A percentile compares a stretch with the other conserved stretches of the same genome.
Evolutionary conservation across 2,113 vertebrate species (phyloP).

Genomic region (Solenodon paradoxus): DNA sequence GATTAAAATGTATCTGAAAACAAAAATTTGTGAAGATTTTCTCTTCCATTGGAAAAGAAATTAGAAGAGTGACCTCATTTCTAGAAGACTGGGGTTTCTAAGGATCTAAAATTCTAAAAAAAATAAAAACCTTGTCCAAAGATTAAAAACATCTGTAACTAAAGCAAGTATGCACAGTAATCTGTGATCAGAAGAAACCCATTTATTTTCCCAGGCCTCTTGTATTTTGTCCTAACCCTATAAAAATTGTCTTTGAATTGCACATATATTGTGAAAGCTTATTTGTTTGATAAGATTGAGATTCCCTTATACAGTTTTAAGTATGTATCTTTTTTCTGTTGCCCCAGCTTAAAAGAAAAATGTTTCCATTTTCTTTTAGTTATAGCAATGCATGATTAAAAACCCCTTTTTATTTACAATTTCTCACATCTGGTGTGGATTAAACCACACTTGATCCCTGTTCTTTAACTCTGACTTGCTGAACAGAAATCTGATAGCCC

Average conservation of each 20-base stretch:
- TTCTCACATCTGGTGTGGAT: slow-evolving; percentile 27
- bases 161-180: neutral
- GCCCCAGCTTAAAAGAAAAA: neutral
- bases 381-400: neutral
- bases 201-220: neutral
- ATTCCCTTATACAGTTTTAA: neutral
- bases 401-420: neutral
- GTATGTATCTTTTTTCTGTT: neutral
- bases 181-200: neutral
- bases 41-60: neutral
- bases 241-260: neutral
- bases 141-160: neutral
- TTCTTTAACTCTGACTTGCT: neutral
- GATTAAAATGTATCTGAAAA: neutral
- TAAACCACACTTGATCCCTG: neutral
- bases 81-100: neutral
- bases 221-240: neutral
- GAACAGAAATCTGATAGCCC: slow-evolving; percentile 18
- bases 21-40: neutral
- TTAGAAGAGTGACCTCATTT: neutral
- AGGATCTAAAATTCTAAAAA: neutral
- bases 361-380: neutral
- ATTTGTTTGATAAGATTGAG: neutral
- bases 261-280: neutral
- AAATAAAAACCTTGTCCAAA: neutral